Evolutionary conservation across 2,888 invertebrate species (phyloP), one percentile per base, ranked within the genome.

Genomic region (Blastobasis lacticolella): DNA sequence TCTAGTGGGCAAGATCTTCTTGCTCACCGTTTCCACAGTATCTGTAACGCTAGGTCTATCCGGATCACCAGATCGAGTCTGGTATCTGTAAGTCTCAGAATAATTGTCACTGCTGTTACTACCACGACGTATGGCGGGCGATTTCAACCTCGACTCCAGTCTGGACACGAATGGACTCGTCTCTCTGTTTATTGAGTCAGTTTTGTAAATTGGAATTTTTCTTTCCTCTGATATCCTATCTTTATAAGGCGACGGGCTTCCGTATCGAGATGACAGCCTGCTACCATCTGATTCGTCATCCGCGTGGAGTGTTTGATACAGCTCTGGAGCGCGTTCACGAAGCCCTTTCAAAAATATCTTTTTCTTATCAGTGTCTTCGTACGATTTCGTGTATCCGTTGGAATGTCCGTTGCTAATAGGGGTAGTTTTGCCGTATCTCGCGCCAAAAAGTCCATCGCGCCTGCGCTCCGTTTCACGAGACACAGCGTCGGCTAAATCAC

Each of bases 81-180:
- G 91, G 58, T 92, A 92, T 65, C 92, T 90, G 65, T 92, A 92
- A 0, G 93, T 93, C 75, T 93, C 93, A 1, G 92, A 92, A 71
- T 90, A 93, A 67, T 93, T 93, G 57, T 92, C 93, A 57, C 91
- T 92, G 60, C 91, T 92, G 61, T 91, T 91, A 65, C 91, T 92
- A 36, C 92, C 92, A 51, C 93, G 88, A 52, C 93, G 83, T 47
- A 90, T 81, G 53, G 81, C 76, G 5, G 88, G 86, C 1, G 86
- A 76, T 64, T 88, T 88, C 55, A 88, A 69, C 61, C 86, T 81
- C 23, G 81, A 74, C 54, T 88, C 84, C 55, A 86, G 66, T n/a
- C 87, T 75, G 8, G 85, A 78, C 44, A 82, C 80, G 56, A 85
- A 88, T 1, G 89, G 89, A 64, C 85, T 88, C 47, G 79, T 70